Evolutionary conservation across 2,797 vertebrate genomes (phyloP).

Genomic region (Poeciliopsis turneri): DNA sequence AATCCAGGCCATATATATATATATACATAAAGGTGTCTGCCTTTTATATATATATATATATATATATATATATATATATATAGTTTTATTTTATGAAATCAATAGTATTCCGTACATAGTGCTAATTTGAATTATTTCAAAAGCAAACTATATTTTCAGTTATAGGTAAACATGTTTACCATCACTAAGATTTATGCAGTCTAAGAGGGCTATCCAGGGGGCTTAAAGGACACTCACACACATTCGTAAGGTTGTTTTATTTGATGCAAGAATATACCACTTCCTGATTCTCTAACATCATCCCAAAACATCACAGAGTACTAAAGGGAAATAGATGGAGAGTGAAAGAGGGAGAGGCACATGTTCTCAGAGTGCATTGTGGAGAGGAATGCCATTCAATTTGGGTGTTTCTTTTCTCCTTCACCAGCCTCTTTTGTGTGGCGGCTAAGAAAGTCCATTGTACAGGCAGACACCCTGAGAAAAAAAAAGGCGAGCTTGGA

Average conservation of each 20-base stretch:
- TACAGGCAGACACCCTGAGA: conserved; percentile 80
- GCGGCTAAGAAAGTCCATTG: conserved; percentile 81
- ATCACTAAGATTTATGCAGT: not conserved
- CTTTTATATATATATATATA: no score
- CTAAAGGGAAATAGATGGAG: conserved; percentile 37
- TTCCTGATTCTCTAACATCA: conserved; percentile 53
- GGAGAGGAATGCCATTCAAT: conserved; percentile 83
- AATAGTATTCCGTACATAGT: not conserved
- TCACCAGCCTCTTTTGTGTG: conserved; percentile 78
- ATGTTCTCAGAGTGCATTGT: conserved; percentile 74
- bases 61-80: no score
- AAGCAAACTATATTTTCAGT: not conserved
- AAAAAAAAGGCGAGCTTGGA: conserved; percentile 74
- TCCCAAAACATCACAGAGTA: conserved; percentile 47
- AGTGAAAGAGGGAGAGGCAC: conserved; percentile 58
- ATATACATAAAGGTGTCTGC: no score
- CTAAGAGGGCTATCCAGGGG: not conserved
- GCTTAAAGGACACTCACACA: not conserved
- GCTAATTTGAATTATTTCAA: not conserved
- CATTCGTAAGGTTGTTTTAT: not conserved
- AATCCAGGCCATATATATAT: not conserved
- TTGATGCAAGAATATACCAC: conserved; percentile 23
- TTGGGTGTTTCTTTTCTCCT: conserved; percentile 76
- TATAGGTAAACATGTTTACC: not conserved
- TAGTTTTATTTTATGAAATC: not conserved